Percentiles rank a stretch among this genome's conserved stretches.
Conservation (phyloP, 2,797 vertebrate species). For the Chelmon rostratus region DNA sequence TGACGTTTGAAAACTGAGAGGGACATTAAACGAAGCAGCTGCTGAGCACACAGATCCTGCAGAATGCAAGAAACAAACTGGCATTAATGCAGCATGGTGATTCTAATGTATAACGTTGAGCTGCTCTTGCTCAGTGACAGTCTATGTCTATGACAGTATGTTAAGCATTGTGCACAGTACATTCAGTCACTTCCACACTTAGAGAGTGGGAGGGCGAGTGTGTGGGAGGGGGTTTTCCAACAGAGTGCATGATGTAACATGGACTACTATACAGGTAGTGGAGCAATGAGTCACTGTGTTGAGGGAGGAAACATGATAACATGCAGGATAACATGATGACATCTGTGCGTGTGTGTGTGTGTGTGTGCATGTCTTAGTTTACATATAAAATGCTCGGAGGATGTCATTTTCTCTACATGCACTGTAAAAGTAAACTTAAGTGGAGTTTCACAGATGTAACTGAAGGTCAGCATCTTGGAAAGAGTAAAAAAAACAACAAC, state of each 20-base stretch:
- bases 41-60: background rate
- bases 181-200: conserved; percentile 15
- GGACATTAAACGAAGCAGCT: background rate
- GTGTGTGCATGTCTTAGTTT: conserved; percentile 1
- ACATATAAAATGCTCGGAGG: background rate
- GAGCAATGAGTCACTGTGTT: conserved; percentile 63
- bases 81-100: background rate
- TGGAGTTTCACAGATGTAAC: background rate
- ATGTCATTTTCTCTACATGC: background rate
- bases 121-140: background rate
- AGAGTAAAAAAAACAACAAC: background rate
- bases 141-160: background rate
- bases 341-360: conserved; percentile 18
- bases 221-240: conserved; percentile 76
- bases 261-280: conserved; percentile 55
- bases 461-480: background rate
- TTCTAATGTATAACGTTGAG: background rate
- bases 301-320: conserved; percentile 54
- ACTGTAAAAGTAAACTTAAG: background rate
- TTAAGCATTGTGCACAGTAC: background rate
- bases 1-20: background rate
- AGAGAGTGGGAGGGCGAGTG: conserved; percentile 29
- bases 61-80: no score
- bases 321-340: conserved; percentile 18
- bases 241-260: conserved; percentile 56